Base-by-base conservation (phyloP, 2,113 vertebrate genomes). In the Paradoxurus hermaphroditus region DNA sequence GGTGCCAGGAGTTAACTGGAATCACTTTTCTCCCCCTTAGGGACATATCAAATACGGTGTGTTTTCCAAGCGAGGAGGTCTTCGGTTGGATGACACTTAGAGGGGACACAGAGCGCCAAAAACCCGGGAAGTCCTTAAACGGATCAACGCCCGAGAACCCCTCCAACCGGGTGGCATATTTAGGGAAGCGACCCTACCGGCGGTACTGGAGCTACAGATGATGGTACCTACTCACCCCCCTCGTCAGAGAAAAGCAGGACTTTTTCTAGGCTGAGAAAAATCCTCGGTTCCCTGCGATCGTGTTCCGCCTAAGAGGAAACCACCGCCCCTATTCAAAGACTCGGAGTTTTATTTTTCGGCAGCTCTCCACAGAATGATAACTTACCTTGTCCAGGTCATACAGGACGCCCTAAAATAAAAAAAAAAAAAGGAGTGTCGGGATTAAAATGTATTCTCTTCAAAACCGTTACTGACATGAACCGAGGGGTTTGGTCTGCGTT, bases 361-460 rank as follows among this genome's bases (percentile, higher is more conserved):
- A 87, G 29, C 7, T 10, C 0, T 29, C 34, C 41, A 44, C 27
- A 36, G 27, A 39, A 75, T 1, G 5, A 27, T 31, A 84, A 97
- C 99, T 72, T 98, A 99, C 99, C 99, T 99, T 99, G 98, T 99
- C 99, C 86, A 99, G 99, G 98, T 99, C 99, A 1, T 99, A 99
- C 77, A 99, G 99, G 86, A 99, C 99, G 81, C 99, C 99, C 99
- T 99, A 98, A 63, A 98, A 98, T 77, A 87, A 96, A 98, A 59
- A 96, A 98, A 23, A 14, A 56, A 72, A 49, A 3, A 7, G 86
- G 0, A 1, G 92, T n/a, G 93, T 14, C 5, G n/a, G 27, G 34
- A 97, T 98, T 98, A 98, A 86, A 94, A 95, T 34, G 23, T 2
- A 18, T 36, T 59, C n/a, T 67, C 46, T 12, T 88, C 11, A 13